A percentile compares a stretch with the other conserved stretches of the same genome.
phyloP scores from a whole-genome alignment of 2,113 vertebrate genomes.

The Oenanthe melanoleuca region DNA sequence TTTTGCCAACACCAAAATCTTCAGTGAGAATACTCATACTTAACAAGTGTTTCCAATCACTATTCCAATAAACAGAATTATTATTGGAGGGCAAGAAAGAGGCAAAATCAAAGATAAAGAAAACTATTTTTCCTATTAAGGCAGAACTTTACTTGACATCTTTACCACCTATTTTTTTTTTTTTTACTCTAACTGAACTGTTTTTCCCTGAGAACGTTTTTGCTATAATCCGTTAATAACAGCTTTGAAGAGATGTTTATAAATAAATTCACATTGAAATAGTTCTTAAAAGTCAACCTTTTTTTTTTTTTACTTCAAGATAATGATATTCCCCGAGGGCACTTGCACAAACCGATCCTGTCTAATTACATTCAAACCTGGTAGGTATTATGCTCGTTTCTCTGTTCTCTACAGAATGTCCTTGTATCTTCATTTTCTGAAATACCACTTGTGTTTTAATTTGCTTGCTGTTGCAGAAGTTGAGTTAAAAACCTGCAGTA shows the following conservation, averaged over 20 bases:
- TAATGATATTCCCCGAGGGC: constrained; percentile 99
- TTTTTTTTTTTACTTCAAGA: constrained; percentile 74
- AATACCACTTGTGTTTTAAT: constrained; percentile 17
- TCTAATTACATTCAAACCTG: constrained; percentile 98
- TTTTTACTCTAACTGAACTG: background rate
- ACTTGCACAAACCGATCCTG: constrained; percentile 98
- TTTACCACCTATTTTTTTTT: background rate
- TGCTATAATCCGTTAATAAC: background rate
- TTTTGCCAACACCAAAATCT: background rate
- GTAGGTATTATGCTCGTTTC: constrained; percentile 75
- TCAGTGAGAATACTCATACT: background rate
- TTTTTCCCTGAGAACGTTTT: background rate
- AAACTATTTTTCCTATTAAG: background rate
- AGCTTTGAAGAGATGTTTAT: constrained; percentile 36
- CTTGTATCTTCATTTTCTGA: constrained; percentile 7
- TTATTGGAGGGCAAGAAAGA: background rate
- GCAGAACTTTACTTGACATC: background rate
- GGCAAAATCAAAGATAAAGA: background rate
- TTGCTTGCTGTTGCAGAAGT: background rate
- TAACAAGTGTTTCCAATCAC: background rate
- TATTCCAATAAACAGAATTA: background rate
- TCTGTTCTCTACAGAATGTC: constrained; percentile 18
- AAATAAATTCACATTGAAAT: background rate
- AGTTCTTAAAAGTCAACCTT: background rate
- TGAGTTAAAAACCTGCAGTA: background rate